A percentile compares a stretch with the other conserved stretches of the same genome.
phyloP scores from a whole-genome alignment of 35 echinoderm and acorn worm genomes.

The Apostichopus japonicus region DNA sequence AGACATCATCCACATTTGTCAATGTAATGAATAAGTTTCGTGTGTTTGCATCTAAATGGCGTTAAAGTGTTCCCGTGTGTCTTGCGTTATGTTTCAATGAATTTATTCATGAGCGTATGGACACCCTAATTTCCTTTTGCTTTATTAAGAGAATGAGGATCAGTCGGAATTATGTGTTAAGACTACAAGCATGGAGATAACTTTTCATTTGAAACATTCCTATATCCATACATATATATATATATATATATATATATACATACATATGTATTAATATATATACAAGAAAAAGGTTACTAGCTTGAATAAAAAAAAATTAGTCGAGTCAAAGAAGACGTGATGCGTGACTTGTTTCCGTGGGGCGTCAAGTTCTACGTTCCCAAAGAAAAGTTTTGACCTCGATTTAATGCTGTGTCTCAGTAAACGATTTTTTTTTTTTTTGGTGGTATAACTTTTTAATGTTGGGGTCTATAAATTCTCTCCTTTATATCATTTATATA shows the following conservation, averaged over 20 bases:
- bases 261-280: neutral
- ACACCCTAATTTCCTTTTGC: neutral
- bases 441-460: too few species aligned
- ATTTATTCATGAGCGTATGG: constrained; percentile 9
- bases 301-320: neutral
- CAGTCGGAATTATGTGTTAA: neutral
- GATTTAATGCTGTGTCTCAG: too few species aligned
- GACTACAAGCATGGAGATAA: neutral
- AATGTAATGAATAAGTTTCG: constrained; percentile 11
- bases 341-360: too few species aligned
- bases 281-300: neutral
- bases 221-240: neutral
- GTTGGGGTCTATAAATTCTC: too few species aligned
- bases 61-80: neutral
- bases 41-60: constrained; percentile 18
- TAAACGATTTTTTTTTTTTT: too few species aligned
- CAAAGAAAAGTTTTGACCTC: too few species aligned
- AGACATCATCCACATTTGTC: neutral
- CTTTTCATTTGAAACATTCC: constrained; percentile 3
- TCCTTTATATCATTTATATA: too few species aligned
- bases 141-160: neutral
- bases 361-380: too few species aligned
- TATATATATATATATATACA: neutral
- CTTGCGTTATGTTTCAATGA: constrained; percentile 6
- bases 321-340: too few species aligned